Percentiles rank a stretch among this genome's conserved stretches.
Evolutionary conservation across 2,797 vertebrate species (phyloP).

Genomic region (Potorous gilbertii): DNA sequence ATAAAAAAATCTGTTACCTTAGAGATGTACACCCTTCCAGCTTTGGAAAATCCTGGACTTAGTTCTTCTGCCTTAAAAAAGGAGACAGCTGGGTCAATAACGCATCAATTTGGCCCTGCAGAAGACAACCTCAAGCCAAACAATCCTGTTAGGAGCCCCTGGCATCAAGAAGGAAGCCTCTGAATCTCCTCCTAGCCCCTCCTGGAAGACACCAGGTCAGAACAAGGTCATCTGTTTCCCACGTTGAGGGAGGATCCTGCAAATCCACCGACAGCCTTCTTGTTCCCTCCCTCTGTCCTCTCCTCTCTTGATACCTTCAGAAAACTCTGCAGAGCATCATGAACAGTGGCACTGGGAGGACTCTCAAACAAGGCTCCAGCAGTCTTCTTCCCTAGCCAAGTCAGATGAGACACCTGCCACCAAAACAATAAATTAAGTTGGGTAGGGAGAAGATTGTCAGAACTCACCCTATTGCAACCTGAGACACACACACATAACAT

Average conservation of each 20-base stretch:
- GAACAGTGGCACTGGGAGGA: slow-evolving; percentile 88
- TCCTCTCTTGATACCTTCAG: slow-evolving; percentile 86
- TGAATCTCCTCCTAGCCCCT: neutral
- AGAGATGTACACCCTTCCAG: slow-evolving; percentile 92
- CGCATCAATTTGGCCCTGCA: neutral
- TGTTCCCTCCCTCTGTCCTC: neutral
- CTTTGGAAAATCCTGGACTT: slow-evolving; percentile 93
- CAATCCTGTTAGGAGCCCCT: neutral
- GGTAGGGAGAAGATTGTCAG: neutral
- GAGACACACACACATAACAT: neutral
- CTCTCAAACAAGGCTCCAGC: slow-evolving; percentile 90
- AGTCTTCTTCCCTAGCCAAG: slow-evolving; percentile 94
- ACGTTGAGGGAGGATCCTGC: neutral
- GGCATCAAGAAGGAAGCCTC: neutral
- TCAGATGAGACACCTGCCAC: slow-evolving; percentile 90
- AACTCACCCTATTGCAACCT: neutral
- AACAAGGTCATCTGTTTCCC: neutral
- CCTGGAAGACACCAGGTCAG: neutral
- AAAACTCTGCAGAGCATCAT: slow-evolving; percentile 94
- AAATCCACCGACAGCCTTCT: neutral
- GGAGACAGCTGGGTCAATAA: slow-evolving; percentile 28
- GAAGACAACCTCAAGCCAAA: neutral
- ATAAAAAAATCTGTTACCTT: slow-evolving; percentile 86
- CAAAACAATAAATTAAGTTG: neutral
- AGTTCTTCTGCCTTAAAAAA: slow-evolving; percentile 91